These are phyloP conservation scores for Ennomos fuscantarius DNA, from an alignment of 2,888 invertebrate species.

Conservation along the genomic window DNA sequence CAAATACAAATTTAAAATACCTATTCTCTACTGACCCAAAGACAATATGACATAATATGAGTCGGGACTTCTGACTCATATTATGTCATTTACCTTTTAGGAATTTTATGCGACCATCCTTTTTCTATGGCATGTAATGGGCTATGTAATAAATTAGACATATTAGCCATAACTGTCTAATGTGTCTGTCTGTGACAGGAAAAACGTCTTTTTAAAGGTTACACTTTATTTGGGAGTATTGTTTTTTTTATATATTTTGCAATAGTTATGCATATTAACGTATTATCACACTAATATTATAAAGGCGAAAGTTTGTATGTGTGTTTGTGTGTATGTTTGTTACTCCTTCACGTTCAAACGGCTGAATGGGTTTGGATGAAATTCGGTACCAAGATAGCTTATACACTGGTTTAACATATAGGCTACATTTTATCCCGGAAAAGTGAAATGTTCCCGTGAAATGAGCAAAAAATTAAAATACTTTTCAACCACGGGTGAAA, in stretches of 20 bases:
- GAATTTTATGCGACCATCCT: slow-evolving; percentile 22
- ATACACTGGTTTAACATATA: too few species aligned
- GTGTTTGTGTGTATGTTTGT: too few species aligned
- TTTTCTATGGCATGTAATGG: slow-evolving; percentile 15
- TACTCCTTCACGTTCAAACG: too few species aligned
- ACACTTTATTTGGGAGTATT: slow-evolving; percentile 10
- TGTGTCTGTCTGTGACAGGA: slow-evolving; percentile 16
- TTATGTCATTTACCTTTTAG: slow-evolving; percentile 42
- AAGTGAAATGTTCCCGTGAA: too few species aligned
- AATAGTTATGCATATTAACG: not conserved
- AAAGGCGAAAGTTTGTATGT: too few species aligned
- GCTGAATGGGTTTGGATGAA: too few species aligned
- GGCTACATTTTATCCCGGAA: too few species aligned
- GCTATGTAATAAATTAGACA: slow-evolving; percentile 14
- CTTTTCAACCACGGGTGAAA: too few species aligned
- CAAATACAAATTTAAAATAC: slow-evolving; percentile 5
- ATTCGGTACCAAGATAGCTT: too few species aligned
- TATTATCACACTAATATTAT: too few species aligned
- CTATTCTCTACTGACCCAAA: slow-evolving; percentile 37
- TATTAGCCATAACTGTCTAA: slow-evolving; percentile 20
- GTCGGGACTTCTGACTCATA: slow-evolving; percentile 46
- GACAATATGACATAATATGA: slow-evolving; percentile 34
- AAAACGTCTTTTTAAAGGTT: slow-evolving; percentile 18
- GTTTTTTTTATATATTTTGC: slow-evolving; percentile 4
- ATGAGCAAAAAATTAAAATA: too few species aligned